Evolutionary conservation across 2,797 vertebrate genomes (phyloP), one percentile per base, ranked within the genome.

Genomic region (Okamejei kenojei): DNA sequence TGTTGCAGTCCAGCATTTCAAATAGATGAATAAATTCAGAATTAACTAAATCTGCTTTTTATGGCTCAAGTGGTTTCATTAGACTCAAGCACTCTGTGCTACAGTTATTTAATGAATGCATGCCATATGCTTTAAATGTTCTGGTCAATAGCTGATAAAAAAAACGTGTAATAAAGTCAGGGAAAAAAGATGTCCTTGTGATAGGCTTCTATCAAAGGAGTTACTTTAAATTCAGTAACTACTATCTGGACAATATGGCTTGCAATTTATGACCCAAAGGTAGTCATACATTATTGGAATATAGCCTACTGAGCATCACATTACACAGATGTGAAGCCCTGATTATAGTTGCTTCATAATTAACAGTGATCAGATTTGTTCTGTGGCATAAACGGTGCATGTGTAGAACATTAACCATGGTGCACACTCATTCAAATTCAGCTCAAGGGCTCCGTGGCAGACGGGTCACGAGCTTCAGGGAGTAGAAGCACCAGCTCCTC

Each of bases 351-450:
- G 97, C 97, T 98, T 97, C 97, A 97, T 99, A 99, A 99, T 99
- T 98, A 99, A 98, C 97, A 97, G 97, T 98, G 98, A 99, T 99
- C 98, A 98, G 98, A 99, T 99, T 99, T 99, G 98, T 98, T 99
- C 98, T 98, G 98, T 98, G 98, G 97, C 97, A 97, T 98, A 98
- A 98, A 98, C 98, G 97, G 98, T 98, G 98, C 98, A 98, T 98
- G 98, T 98, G 98, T 98, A 98, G 97, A 98, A 98, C 98, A 98
- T 98, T 98, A 98, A 97, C 97, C 97, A 97, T 98, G 97, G 97
- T 97, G 97, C 97, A 97, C 97, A 97, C 98, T 97, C 96, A 97
- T 99, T 99, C 97, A 98, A 97, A 99, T 99, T 98, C 99, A 98
- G 98, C 98, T 99, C 97, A 96, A 98, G 97, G 98, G 97, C 98